phyloP scores from a whole-genome alignment of 2,113 vertebrate species.

The Neomonachus schauinslandi region DNA sequence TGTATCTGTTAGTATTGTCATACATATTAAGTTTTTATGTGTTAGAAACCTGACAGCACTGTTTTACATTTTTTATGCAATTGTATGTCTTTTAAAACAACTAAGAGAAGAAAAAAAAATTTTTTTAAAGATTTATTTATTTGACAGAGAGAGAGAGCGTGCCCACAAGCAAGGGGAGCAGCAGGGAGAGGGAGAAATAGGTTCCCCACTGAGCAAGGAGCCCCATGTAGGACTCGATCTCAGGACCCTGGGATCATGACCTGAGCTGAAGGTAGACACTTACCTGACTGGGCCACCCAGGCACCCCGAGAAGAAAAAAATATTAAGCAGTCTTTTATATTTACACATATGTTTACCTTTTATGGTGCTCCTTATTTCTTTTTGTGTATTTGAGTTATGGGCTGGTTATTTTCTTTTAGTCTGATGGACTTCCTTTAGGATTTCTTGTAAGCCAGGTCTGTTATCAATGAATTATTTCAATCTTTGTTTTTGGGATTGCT shows the following conservation, averaged over 20 bases:
- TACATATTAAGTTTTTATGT: neutral
- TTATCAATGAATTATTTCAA: neutral
- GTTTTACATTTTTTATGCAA: neutral
- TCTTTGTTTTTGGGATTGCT: conserved; percentile 7
- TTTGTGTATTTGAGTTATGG: neutral
- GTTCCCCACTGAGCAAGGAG: neutral
- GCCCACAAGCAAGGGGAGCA: neutral
- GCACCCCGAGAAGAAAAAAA: neutral
- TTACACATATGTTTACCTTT: neutral
- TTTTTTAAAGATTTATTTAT: neutral
- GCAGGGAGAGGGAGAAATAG: neutral
- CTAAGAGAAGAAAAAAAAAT: neutral
- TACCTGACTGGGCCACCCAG: neutral
- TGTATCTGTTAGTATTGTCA: neutral
- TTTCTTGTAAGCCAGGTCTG: neutral
- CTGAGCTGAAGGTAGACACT: neutral
- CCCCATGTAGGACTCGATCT: neutral
- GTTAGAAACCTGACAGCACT: neutral
- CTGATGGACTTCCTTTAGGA: neutral
- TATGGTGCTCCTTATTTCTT: neutral
- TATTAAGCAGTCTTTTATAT: neutral
- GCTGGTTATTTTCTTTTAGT: neutral
- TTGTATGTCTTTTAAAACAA: neutral
- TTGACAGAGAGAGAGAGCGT: neutral
- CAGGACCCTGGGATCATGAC: neutral